A percentile compares a stretch with the other conserved stretches of the same genome.
Evolutionary conservation across 2,888 invertebrate species (phyloP).

Genomic region (Macrosiphum euphorbiae): DNA sequence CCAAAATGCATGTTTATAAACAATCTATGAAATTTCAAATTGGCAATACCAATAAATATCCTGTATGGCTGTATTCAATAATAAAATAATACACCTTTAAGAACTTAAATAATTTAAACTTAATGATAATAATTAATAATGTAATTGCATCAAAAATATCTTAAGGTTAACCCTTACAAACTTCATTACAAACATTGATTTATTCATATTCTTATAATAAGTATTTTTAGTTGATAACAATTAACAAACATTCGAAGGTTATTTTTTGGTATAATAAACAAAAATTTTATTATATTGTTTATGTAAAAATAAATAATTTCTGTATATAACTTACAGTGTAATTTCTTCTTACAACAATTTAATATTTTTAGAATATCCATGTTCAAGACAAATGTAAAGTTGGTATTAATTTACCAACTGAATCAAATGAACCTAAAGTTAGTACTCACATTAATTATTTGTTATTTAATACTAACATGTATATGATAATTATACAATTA

Average conservation of each 20-base stretch:
- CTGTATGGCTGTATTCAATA: too few species aligned
- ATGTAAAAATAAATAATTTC: neutral
- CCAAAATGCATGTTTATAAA: neutral
- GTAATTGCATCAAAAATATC: neutral
- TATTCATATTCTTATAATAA: neutral
- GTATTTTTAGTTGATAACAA: neutral
- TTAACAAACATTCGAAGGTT: neutral
- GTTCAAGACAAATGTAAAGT: neutral
- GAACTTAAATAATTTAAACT: neutral
- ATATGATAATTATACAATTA: neutral
- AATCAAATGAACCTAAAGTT: slow-evolving; percentile 29
- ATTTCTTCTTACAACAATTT: neutral
- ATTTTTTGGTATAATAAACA: neutral
- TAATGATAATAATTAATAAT: neutral
- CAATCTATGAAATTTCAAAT: neutral
- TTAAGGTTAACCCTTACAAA: too few species aligned
- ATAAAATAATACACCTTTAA: neutral
- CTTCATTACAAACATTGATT: too few species aligned
- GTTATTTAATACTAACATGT: too few species aligned
- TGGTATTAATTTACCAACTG: neutral
- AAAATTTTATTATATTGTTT: neutral
- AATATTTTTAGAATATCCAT: neutral
- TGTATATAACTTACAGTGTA: neutral
- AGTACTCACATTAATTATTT: neutral
- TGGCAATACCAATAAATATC: neutral